phyloP scores from a whole-genome alignment of 2,797 vertebrate species.

The Lithobates sylvaticus region DNA sequence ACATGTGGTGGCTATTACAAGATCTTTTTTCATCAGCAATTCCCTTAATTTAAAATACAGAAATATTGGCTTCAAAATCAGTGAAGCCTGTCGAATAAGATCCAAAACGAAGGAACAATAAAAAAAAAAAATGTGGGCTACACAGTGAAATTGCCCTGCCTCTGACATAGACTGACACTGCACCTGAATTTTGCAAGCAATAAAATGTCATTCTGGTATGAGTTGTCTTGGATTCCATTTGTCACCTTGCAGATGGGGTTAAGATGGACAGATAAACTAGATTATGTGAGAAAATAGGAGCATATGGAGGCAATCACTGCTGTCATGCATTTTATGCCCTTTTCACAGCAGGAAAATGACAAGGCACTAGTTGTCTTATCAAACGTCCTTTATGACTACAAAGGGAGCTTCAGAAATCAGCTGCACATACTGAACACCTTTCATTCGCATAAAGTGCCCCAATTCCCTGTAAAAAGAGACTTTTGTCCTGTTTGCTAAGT shows the following conservation, averaged over 20 bases:
- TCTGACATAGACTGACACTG: background rate
- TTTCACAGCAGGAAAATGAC: constrained; percentile 53
- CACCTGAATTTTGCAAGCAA: constrained; percentile 43
- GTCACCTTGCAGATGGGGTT: constrained; percentile 44
- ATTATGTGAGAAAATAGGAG: constrained; percentile 49
- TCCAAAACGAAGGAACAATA: background rate
- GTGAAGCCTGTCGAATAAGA: background rate
- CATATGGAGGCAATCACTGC: constrained; percentile 51
- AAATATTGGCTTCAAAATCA: background rate
- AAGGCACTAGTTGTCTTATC: constrained; percentile 51
- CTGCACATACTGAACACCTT: constrained; percentile 45
- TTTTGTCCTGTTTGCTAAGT: constrained; percentile 4
- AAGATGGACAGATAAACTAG: constrained; percentile 57
- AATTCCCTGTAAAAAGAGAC: constrained; percentile 26
- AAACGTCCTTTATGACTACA: constrained; percentile 49
- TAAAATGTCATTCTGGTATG: constrained; percentile 45
- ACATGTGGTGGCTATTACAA: background rate
- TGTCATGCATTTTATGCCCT: constrained; percentile 55
- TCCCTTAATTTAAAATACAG: background rate
- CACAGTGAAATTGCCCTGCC: background rate
- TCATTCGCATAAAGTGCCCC: constrained; percentile 32
- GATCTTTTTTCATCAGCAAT: background rate
- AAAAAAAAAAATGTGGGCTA: background rate
- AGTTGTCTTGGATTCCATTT: constrained; percentile 54
- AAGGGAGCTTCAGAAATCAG: constrained; percentile 39